A percentile compares a stretch with the other conserved stretches of the same genome.
Conservation (phyloP, 2,888 invertebrate species). For the Ectropis crepuscularia region DNA sequence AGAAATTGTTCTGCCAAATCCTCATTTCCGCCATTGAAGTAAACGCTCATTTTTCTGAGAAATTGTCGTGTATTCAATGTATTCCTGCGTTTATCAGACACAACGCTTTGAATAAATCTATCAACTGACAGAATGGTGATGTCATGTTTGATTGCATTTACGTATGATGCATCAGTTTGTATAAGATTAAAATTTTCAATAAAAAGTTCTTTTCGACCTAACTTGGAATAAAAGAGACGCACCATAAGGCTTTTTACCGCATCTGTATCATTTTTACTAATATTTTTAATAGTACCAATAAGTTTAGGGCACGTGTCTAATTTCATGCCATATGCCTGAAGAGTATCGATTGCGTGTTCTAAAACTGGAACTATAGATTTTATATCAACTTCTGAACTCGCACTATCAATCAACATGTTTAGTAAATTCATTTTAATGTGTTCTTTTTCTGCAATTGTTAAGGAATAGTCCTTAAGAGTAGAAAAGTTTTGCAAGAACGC, state of each 20-base stretch:
- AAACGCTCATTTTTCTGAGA: constrained; percentile 54
- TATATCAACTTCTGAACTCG: constrained; percentile 30
- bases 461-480: constrained; percentile 53
- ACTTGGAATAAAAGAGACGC: constrained; percentile 48
- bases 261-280: constrained; percentile 42
- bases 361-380: constrained; percentile 3
- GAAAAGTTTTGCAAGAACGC: constrained; percentile 56
- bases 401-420: constrained; percentile 42
- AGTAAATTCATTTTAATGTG: constrained; percentile 43
- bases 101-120: constrained; percentile 43
- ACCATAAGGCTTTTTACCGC: constrained; percentile 43
- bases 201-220: constrained; percentile 58
- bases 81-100: constrained; percentile 6
- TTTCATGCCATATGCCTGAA: constrained; percentile 48
- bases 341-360: constrained; percentile 42
- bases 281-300: constrained; percentile 43
- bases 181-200: constrained; percentile 52
- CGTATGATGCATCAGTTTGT: constrained; percentile 55
- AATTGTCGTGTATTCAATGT: constrained; percentile 42
- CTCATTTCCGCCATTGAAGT: constrained; percentile 55
- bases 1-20: constrained; percentile 53
- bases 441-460: constrained; percentile 49
- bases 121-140: constrained; percentile 45
- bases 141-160: constrained; percentile 65
- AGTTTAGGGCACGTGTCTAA: constrained; percentile 42